Conservation (phyloP, 2,888 invertebrate species). For the Aplocera efformata region DNA sequence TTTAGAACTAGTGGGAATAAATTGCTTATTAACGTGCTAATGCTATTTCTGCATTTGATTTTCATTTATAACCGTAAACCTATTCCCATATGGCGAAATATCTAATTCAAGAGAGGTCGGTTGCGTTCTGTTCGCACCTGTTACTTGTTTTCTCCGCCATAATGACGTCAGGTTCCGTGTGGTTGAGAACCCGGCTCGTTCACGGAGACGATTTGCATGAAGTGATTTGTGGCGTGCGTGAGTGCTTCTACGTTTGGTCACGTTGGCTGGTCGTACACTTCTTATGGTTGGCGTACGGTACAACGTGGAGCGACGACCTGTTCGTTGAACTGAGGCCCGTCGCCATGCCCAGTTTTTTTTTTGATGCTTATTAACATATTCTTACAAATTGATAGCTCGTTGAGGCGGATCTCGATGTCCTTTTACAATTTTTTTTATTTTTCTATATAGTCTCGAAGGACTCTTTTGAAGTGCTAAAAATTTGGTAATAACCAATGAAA, state of each 20-base stretch:
- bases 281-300: constrained; percentile 74
- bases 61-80: no score
- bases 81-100: no score
- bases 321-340: constrained; percentile 69
- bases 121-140: constrained; percentile 57
- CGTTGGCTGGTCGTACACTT: constrained; percentile 60
- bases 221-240: constrained; percentile 43
- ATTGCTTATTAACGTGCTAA: no score
- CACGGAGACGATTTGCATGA: constrained; percentile 50
- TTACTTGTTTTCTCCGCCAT: constrained; percentile 64
- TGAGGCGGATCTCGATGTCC: constrained; percentile 3
- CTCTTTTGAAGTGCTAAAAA: constrained; percentile 25
- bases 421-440: not conserved
- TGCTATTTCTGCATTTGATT: no score
- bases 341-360: constrained; percentile 55
- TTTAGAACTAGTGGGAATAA: no score
- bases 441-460: constrained; percentile 7
- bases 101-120: constrained; percentile 49
- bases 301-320: constrained; percentile 68
- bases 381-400: constrained; percentile 27
- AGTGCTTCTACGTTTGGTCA: constrained; percentile 53
- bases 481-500: no score
- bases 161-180: constrained; percentile 64
- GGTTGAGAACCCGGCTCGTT: constrained; percentile 48
- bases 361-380: constrained; percentile 43